Evolutionary conservation across 1,140 invertebrate genomes (phyloP).

Genomic region (Zaprionus gabonicus): DNA sequence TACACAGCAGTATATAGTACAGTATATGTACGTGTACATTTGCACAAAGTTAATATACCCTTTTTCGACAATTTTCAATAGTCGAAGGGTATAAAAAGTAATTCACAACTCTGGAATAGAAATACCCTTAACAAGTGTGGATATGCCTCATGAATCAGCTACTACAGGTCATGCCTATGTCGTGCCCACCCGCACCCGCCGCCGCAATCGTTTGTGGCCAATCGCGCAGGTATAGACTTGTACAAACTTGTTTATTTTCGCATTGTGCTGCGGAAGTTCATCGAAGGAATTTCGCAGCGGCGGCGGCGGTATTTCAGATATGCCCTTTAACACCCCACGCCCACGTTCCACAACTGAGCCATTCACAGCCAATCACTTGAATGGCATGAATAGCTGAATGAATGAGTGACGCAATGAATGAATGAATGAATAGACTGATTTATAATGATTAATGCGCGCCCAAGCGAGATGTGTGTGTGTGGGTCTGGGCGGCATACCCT

Average conservation of each 20-base stretch:
- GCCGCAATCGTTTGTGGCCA: background rate
- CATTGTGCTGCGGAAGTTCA: constrained; percentile 71
- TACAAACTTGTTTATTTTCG: constrained; percentile 29
- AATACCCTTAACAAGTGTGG: no score
- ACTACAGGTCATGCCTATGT: background rate
- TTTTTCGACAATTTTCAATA: no score
- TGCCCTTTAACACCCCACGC: constrained; percentile 44
- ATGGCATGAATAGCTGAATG: constrained; percentile 32
- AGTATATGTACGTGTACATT: no score
- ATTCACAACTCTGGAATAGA: no score
- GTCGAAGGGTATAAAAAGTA: no score
- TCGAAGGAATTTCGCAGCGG: constrained; percentile 67
- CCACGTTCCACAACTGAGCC: background rate
- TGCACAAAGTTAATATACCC: no score
- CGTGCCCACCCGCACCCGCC: background rate
- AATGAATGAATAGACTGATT: constrained; percentile 74
- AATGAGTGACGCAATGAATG: constrained; percentile 32
- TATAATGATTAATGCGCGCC: constrained; percentile 77
- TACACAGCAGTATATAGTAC: no score
- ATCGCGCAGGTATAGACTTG: constrained; percentile 1
- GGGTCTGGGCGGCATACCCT: background rate
- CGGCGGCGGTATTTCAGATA: constrained; percentile 64
- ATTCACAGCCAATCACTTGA: constrained; percentile 57
- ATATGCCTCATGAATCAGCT: no score
- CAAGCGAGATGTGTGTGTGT: constrained; percentile 46